These are phyloP conservation scores for Lochmaea capreae DNA, from an alignment of 2,888 invertebrate species.

Conservation along the genomic window DNA sequence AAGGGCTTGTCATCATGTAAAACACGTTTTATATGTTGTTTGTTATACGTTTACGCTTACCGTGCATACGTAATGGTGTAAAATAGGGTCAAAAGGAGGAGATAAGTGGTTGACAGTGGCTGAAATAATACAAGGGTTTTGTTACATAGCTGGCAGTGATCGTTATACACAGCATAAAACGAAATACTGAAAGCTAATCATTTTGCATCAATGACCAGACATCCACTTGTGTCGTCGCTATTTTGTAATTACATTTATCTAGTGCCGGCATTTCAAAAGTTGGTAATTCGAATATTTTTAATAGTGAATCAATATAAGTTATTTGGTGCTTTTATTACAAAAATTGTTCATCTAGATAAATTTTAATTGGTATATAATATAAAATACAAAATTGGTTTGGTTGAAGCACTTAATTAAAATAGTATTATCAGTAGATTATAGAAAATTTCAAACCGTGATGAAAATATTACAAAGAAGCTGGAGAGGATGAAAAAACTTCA, in stretches of 20 bases:
- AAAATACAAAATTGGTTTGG: too few species aligned
- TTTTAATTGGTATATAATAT: too few species aligned
- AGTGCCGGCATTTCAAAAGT: background rate
- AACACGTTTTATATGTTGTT: slow-evolving; percentile 39
- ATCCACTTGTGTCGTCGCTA: background rate
- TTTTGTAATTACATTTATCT: slow-evolving; percentile 1
- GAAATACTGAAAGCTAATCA: slow-evolving; percentile 20
- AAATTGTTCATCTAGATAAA: too few species aligned
- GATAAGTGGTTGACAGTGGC: slow-evolving; percentile 50
- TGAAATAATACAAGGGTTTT: slow-evolving; percentile 47
- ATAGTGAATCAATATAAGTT: background rate
- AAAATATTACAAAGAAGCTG: too few species aligned
- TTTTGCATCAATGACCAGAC: slow-evolving; percentile 9
- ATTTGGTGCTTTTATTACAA: too few species aligned
- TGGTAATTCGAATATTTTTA: background rate
- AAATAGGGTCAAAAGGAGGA: slow-evolving; percentile 47
- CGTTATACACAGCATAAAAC: slow-evolving; percentile 31
- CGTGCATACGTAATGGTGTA: slow-evolving; percentile 44
- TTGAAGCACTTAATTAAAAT: too few species aligned
- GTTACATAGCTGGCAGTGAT: slow-evolving; percentile 37
- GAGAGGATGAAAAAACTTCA: too few species aligned
- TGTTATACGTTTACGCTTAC: slow-evolving; percentile 40
- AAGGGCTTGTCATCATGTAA: background rate
- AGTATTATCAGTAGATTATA: too few species aligned
- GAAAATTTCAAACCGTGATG: too few species aligned